Conservation (phyloP, 1,140 invertebrate genomes). For the Drosophila paulistorum region DNA sequence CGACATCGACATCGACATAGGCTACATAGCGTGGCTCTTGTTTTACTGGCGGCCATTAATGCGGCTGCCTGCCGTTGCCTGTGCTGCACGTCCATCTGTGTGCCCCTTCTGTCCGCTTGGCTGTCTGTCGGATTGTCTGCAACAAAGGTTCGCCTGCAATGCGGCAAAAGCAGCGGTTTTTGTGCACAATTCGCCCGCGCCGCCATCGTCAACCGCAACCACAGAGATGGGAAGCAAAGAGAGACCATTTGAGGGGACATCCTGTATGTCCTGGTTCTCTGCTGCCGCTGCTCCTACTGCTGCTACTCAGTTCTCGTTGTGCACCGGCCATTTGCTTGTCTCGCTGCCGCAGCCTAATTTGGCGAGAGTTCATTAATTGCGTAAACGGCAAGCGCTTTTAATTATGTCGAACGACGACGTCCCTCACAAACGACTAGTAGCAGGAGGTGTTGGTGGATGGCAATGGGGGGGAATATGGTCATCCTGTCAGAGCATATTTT, state of each 20-base stretch:
- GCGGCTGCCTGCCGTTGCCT: constrained; percentile 49
- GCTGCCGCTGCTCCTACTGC: neutral
- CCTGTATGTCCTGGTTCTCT: constrained; percentile 19
- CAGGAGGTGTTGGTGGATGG: constrained; percentile 1
- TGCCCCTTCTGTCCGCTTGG: neutral
- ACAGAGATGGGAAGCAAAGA: constrained; percentile 36
- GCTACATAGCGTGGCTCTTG: constrained; percentile 42
- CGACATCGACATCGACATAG: constrained; percentile 33
- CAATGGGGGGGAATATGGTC: neutral
- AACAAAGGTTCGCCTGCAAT: constrained; percentile 77
- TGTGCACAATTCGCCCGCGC: constrained; percentile 52
- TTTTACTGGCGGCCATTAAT: constrained; percentile 77
- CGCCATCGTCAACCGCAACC: constrained; percentile 58
- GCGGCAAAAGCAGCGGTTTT: constrained; percentile 80
- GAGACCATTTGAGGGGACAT: constrained; percentile 6
- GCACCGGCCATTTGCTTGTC: constrained; percentile 74
- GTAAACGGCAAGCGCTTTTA: constrained; percentile 80
- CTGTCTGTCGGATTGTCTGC: constrained; percentile 39
- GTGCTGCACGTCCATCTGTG: neutral
- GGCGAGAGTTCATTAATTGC: constrained; percentile 81
- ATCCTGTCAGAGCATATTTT: constrained; percentile 57
- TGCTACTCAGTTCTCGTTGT: constrained; percentile 10
- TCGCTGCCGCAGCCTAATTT: constrained; percentile 78
- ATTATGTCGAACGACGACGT: constrained; percentile 73
- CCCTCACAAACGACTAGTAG: neutral